These are phyloP conservation scores for Craterocephalus amniculus DNA, from an alignment of 2,797 vertebrate genomes.

Conservation along the genomic window DNA sequence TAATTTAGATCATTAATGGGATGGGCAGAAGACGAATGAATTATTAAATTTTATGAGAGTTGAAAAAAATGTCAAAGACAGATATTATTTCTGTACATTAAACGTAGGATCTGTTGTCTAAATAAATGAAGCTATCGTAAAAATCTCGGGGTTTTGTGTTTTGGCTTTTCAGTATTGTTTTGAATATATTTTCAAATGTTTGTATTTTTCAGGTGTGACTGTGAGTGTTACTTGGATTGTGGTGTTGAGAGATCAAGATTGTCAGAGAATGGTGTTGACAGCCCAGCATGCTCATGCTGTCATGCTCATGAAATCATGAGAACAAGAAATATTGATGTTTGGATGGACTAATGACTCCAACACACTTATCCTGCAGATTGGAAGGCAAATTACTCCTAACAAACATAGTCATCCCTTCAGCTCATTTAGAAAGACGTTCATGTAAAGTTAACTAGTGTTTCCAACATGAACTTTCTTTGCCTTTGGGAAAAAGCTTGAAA, in stretches of 20 bases:
- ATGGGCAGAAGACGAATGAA: too few species aligned
- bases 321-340: neutral
- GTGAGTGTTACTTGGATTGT: neutral
- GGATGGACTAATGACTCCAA: neutral
- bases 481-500: too few species aligned
- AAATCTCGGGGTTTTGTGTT: too few species aligned
- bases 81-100: too few species aligned
- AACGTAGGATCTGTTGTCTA: neutral
- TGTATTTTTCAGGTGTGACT: neutral
- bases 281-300: slow-evolving; percentile 25
- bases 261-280: slow-evolving; percentile 42
- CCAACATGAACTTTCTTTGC: too few species aligned
- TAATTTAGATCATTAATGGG: too few species aligned
- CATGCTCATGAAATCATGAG: slow-evolving; percentile 11
- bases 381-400: neutral
- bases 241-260: neutral
- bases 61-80: neutral
- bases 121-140: neutral
- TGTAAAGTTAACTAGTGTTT: too few species aligned
- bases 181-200: neutral
- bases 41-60: neutral
- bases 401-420: too few species aligned
- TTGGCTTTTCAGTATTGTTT: neutral
- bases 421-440: too few species aligned
- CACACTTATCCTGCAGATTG: neutral